Base-by-base conservation (phyloP, 2,797 vertebrate species). In the Rhynchonycteris naso region DNA sequence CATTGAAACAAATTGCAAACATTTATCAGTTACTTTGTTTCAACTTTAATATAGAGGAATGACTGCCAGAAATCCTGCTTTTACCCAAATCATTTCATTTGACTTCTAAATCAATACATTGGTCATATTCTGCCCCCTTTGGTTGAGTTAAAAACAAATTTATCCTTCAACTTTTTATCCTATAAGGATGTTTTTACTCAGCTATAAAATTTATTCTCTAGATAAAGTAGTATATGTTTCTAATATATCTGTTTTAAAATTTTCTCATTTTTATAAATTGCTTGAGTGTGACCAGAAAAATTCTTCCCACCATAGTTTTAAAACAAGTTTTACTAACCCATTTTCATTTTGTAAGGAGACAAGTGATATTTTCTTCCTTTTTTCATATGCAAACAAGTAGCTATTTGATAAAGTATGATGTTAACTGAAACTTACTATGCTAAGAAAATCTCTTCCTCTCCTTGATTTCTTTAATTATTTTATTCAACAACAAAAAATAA, bases 131-230 rank as follows among this genome's bases (percentile, higher is more conserved):
- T 97, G 75, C 43, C 66, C 89, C 50, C 83, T 94, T 89, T 84
- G 66, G 90, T 82, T 93, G 83, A 94, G 33, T 90, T 84, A 84
- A 90, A 89, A 89, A 58, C 52, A 94, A 89, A 83, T 84, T 90
- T 76, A 63, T 80, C n/a, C 10, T 86, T 88, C 54, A 86, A 56
- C 15, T 21, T 93, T 84, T 92, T 43, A 81, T 16, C 18, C 47
- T 95, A 80, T 78, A 93, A 90, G 7, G 19, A 89, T 82, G 16
- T n/a, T 91, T n/a, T 90, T 91, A 76, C 52, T 91, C 28, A 88
- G 33, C 52, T 81, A 33, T 61, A 82, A 88, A 69, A 72, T 59
- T 72, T 79, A 81, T 54, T 79, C 54, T 86, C 19, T 79, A 89
- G 54, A 65, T 74, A 96, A 86, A 83, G 81, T 56, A 81, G 26